Percentiles rank a stretch among this genome's conserved stretches.
phyloP scores from a whole-genome alignment of 2,888 invertebrate species.

The Tetramorium bicarinatum region DNA sequence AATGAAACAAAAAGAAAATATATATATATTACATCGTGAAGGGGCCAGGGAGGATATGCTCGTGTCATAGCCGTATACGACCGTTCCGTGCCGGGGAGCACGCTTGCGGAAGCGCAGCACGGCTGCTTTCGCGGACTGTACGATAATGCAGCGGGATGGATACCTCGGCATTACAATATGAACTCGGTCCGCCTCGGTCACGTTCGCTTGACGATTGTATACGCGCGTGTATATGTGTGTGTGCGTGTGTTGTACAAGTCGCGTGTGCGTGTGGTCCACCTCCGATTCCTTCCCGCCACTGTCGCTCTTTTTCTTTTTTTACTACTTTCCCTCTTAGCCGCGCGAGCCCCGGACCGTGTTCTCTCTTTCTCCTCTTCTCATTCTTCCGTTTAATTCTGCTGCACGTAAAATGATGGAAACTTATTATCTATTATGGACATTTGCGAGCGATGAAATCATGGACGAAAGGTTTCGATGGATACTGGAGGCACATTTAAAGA shows the following conservation, averaged over 20 bases:
- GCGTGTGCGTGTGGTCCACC: constrained; percentile 84
- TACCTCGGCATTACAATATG: constrained; percentile 85
- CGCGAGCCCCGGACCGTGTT: background rate
- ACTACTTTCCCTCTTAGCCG: constrained; percentile 52
- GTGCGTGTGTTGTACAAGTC: constrained; percentile 75
- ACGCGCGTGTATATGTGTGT: constrained; percentile 70
- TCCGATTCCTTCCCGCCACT: constrained; percentile 70
- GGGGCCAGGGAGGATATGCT: constrained; percentile 41
- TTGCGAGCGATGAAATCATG: constrained; percentile 27
- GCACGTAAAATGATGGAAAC: constrained; percentile 77
- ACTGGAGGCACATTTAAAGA: background rate
- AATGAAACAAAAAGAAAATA: no score
- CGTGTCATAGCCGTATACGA: constrained; percentile 44
- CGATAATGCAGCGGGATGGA: constrained; percentile 82
- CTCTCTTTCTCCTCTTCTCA: constrained; percentile 45
- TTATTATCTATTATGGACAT: constrained; percentile 77
- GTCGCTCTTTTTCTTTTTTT: constrained; percentile 8
- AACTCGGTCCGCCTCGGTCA: constrained; percentile 85
- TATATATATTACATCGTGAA: background rate
- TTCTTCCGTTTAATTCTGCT: constrained; percentile 39
- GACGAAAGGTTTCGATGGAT: background rate
- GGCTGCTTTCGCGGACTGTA: constrained; percentile 83
- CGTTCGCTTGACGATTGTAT: constrained; percentile 80
- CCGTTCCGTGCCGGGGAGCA: constrained; percentile 67
- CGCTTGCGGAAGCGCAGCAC: constrained; percentile 78